Conservation (phyloP, 2,888 invertebrate species). For the Polyommatus icarus region DNA sequence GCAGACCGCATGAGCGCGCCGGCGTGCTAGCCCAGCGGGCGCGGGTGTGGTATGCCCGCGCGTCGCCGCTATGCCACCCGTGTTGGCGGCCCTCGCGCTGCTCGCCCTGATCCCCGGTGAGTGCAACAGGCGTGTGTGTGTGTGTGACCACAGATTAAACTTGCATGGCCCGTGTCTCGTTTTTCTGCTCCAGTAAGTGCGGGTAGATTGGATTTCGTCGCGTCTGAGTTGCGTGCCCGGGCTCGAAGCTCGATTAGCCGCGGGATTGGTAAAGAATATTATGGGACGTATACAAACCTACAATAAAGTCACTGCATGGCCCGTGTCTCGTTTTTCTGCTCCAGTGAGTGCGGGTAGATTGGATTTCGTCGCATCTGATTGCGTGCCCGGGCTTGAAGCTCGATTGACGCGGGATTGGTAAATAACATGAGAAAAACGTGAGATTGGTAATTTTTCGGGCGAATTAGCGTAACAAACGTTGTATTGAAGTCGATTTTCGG, state of each 20-base stretch:
- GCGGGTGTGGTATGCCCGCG: conserved; percentile 80
- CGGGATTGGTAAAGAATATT: neutral
- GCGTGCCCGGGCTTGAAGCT: neutral
- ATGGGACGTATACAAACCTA: no score
- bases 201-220: conserved; percentile 27
- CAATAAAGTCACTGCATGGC: neutral
- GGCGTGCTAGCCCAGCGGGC: conserved; percentile 77
- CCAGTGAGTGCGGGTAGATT: conserved; percentile 28
- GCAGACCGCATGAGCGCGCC: conserved; percentile 73
- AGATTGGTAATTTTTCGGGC: neutral
- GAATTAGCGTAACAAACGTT: neutral
- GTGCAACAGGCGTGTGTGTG: conserved; percentile 68
- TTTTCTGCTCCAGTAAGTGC: conserved; percentile 25
- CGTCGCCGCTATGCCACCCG: conserved; percentile 73
- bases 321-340: conserved; percentile 14
- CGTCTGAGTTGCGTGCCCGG: neutral
- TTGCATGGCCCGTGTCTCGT: neutral
- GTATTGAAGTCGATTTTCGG: neutral
- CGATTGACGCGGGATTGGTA: neutral
- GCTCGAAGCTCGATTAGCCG: neutral
- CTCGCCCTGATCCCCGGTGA: conserved; percentile 76
- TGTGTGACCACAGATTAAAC: neutral
- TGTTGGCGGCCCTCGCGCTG: conserved; percentile 73
- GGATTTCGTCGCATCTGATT: conserved; percentile 4
- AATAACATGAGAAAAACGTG: no score